Conservation (phyloP, 2,888 invertebrate species). For the Acleris sparsana region DNA sequence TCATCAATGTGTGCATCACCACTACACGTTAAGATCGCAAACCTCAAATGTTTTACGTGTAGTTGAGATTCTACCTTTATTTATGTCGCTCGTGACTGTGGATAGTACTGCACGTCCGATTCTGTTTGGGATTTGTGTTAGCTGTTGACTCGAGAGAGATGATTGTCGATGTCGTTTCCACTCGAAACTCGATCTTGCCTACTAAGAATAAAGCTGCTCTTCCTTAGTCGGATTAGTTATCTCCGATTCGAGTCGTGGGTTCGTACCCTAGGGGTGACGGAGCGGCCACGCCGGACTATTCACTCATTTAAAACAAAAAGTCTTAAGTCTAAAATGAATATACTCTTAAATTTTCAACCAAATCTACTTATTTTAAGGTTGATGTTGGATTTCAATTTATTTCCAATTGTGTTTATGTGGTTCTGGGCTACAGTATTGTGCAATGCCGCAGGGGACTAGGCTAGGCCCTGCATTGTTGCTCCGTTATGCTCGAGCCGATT, state of each 20-base stretch:
- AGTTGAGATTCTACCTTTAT: constrained; percentile 65
- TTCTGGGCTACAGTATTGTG: constrained; percentile 59
- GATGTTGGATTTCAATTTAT: neutral
- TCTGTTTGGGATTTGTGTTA: constrained; percentile 59
- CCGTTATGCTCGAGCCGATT: constrained; percentile 47
- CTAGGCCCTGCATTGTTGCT: constrained; percentile 56
- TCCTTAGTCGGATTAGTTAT: constrained; percentile 35
- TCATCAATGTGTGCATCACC: no score
- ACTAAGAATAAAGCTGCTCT: constrained; percentile 38
- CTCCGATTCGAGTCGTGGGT: constrained; percentile 27
- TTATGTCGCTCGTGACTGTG: constrained; percentile 79
- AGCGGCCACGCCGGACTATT: constrained; percentile 33
- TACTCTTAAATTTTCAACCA: neutral
- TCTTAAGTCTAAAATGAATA: constrained; percentile 5
- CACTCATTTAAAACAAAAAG: neutral
- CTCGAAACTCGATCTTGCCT: constrained; percentile 40
- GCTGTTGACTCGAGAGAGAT: constrained; percentile 69
- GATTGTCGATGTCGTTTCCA: constrained; percentile 40
- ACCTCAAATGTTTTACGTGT: no score
- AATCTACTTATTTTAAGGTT: neutral
- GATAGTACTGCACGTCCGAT: constrained; percentile 55
- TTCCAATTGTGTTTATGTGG: constrained; percentile 45
- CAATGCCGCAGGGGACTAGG: constrained; percentile 59
- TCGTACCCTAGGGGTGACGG: constrained; percentile 40
- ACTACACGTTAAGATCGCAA: no score